Evolutionary conservation across 2,797 vertebrate genomes (phyloP).

Genomic region (Dermochelys coriacea): DNA sequence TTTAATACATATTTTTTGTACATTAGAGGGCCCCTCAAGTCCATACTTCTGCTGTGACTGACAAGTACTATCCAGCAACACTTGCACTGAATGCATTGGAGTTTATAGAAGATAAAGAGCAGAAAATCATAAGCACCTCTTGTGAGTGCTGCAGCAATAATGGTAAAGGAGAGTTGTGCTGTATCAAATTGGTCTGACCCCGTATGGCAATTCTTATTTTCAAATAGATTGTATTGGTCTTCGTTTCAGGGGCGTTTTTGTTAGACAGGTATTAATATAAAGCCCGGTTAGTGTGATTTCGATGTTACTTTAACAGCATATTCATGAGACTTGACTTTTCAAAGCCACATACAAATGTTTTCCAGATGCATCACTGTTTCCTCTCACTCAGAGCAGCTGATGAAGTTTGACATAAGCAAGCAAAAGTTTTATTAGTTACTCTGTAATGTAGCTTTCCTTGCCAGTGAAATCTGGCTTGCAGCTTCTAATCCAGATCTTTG

Average conservation of each 20-base stretch:
- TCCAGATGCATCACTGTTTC: neutral
- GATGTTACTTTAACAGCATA: neutral
- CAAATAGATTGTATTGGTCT: neutral
- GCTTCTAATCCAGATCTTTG: neutral
- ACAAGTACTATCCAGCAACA: neutral
- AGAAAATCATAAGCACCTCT: neutral
- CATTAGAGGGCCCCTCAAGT: neutral
- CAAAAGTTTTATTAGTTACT: neutral
- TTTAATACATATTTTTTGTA: neutral
- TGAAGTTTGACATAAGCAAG: neutral
- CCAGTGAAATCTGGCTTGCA: neutral
- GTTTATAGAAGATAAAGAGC: neutral
- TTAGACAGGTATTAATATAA: neutral
- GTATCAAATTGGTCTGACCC: neutral
- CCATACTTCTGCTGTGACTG: neutral
- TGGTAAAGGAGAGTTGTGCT: neutral
- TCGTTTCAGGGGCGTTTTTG: neutral
- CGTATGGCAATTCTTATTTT: neutral
- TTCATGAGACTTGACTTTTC: neutral
- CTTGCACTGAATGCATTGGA: rapidly evolving
- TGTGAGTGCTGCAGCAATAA: neutral
- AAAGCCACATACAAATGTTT: neutral
- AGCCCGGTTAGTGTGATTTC: neutral
- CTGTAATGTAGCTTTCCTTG: neutral
- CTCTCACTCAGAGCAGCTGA: neutral